Evolutionary conservation across 2,888 invertebrate genomes (phyloP), one percentile per base, ranked within the genome.

Genomic region (Caenorhabditis uteleia): DNA sequence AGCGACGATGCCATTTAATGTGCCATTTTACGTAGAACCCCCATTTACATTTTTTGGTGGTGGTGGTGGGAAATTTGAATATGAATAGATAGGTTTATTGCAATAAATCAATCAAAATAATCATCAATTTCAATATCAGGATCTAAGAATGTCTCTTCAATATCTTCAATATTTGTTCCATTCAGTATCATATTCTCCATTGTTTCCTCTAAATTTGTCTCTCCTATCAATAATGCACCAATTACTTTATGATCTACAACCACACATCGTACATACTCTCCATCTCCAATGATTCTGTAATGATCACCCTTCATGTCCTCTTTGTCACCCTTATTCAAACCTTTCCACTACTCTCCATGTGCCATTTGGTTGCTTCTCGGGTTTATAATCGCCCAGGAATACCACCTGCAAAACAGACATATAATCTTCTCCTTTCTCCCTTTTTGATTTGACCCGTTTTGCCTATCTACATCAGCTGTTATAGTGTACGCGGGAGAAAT

Each of bases 91-190:
- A n/a, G n/a, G n/a, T n/a, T n/a, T n/a, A n/a, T n/a, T 23, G 38
- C 16, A 38, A 39, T 31, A 33, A n/a, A 40, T 85, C 74, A 97
- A 88, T 98, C 98, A 88, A 99, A 98, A 86, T 93, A 98, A 87
- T 98, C 98, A 85, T 97, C 97, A 80, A 99, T 92, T 84, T 98
- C 97, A 82, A 98, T 91, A 83, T 91, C 88, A 20, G 95, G 95
- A 87, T 98, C 90, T 8, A 98, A 87, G 75, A 98, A 89, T 84
- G 95, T 91, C 84, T 94, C 92, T 54, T 93, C 94, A 84, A 90
- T 91, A 10, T 88, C 87, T 53, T 90, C 89, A 58, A 98, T 86
- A 86, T 97, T 94, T 59, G 93, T 88, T 84, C 93, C 91, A 87
- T 97, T 93, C 29, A 97, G 87, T 81, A 98, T 97, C 62, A 72